Conservation (phyloP, 2,113 vertebrate genomes). For the Crocuta crocuta region DNA sequence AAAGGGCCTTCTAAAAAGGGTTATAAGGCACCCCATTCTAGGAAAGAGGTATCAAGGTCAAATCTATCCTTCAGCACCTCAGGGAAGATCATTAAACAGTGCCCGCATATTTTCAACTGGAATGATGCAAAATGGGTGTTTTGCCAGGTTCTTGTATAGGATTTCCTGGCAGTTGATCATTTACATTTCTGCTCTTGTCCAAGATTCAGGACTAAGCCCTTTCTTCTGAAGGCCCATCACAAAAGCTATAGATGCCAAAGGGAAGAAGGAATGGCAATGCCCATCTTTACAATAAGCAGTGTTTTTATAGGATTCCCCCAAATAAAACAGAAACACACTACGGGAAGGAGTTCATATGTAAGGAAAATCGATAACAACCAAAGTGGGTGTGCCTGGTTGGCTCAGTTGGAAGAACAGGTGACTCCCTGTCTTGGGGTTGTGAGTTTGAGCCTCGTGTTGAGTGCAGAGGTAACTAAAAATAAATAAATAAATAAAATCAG, state of each 20-base stretch:
- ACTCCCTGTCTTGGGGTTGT: neutral
- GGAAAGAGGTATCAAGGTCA: neutral
- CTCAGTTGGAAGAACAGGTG: neutral
- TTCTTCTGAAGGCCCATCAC: neutral
- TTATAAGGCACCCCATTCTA: too few relatives aligned
- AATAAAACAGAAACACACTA: neutral
- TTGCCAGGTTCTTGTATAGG: neutral
- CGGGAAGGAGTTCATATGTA: neutral
- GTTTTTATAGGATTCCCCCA: neutral
- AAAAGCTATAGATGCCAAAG: neutral
- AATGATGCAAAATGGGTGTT: rapidly evolving
- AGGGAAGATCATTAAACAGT: neutral
- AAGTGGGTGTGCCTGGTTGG: neutral
- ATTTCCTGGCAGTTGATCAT: neutral
- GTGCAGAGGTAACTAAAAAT: neutral
- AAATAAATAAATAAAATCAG: neutral
- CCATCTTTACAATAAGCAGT: neutral
- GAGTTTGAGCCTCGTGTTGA: neutral
- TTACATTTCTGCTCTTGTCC: neutral
- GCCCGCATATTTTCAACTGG: neutral
- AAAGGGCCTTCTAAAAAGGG: neutral
- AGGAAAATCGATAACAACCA: neutral
- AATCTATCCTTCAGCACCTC: neutral
- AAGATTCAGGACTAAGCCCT: neutral
- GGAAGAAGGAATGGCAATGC: neutral